These are phyloP conservation scores for Ptilodon capucinus DNA, from an alignment of 2,888 invertebrate species.

Conservation along the genomic window DNA sequence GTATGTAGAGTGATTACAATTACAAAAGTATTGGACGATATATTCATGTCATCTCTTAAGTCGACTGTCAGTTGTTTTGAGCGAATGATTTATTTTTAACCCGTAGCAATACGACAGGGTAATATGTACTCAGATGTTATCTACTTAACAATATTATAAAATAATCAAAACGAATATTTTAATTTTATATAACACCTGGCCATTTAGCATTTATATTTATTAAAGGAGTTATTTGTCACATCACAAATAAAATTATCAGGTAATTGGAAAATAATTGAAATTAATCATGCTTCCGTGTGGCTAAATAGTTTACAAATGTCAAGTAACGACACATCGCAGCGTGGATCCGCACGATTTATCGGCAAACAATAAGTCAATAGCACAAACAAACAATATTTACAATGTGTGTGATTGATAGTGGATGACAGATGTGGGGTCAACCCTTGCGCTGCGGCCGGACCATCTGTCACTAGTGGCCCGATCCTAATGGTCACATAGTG, in stretches of 20 bases:
- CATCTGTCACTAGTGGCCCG: conserved; percentile 65
- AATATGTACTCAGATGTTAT: no score
- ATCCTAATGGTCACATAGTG: conserved; percentile 53
- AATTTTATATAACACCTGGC: no score
- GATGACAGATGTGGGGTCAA: conserved; percentile 71
- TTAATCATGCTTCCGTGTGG: conserved; percentile 30
- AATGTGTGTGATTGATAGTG: conserved; percentile 71
- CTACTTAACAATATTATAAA: no score
- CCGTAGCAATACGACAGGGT: no score
- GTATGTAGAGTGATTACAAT: no score
- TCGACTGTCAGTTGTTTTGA: no score
- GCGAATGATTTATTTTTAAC: no score
- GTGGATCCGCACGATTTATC: conserved; percentile 54
- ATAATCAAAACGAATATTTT: no score
- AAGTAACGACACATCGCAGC: conserved; percentile 58
- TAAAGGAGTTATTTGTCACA: no score
- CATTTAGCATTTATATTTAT: no score
- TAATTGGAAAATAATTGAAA: conserved; percentile 28
- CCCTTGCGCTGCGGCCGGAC: conserved; percentile 59
- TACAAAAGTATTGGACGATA: no score
- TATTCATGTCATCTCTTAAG: no score
- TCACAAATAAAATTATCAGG: conserved; percentile 9
- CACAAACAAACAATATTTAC: conserved; percentile 70
- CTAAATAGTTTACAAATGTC: conserved; percentile 37
- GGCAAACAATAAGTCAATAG: conserved; percentile 68